Base-by-base conservation (phyloP, 2,888 invertebrate genomes). In the Ferrisia virgata region DNA sequence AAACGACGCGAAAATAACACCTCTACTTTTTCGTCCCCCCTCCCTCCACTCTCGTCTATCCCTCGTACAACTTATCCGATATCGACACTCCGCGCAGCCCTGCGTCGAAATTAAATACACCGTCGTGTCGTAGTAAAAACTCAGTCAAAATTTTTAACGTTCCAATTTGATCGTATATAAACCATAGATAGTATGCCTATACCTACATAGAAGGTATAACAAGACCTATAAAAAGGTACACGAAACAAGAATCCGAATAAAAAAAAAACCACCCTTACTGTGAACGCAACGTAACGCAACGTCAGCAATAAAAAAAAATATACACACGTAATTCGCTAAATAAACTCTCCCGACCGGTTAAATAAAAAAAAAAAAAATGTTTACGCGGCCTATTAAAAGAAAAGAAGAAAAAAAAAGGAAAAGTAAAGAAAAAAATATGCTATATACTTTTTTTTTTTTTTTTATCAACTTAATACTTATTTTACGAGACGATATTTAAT, bases 261-360 rank as follows among this genome's bases (percentile, higher is more conserved):
- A 9, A 64, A 64, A 64, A 58, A 25, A 64, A n/a, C 3, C 47
- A 47, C 18, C 58, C 53, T 53, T 53, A 18, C 5, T n/a, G 2
- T 18, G 18, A 18, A 53, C 6, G 18, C 25, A 11, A 1, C 58
- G 4, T n/a, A n/a, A n/a, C n/a, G n/a, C n/a, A n/a, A n/a, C n/a
- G n/a, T n/a, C n/a, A n/a, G n/a, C n/a, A n/a, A n/a, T n/a, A 64
- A 25, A 64, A 64, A 64, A 64, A 64, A 64, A 64, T 47, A 64
- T 28, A 64, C 58, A 25, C 58, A n/a, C 28, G 58, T 25, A 64
- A 22, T 64, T 28, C 25, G 25, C 58, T 28, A 64, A 64, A 64
- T 64, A 64, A 64, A 64, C 58, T 64, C 58, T 64, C 58, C 25
- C 58, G 58, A 53, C 22, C 6, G 18, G n/a, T n/a, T n/a, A n/a